phyloP scores from a whole-genome alignment of 2,888 invertebrate species.

The Phyllotreta cruciferae region DNA sequence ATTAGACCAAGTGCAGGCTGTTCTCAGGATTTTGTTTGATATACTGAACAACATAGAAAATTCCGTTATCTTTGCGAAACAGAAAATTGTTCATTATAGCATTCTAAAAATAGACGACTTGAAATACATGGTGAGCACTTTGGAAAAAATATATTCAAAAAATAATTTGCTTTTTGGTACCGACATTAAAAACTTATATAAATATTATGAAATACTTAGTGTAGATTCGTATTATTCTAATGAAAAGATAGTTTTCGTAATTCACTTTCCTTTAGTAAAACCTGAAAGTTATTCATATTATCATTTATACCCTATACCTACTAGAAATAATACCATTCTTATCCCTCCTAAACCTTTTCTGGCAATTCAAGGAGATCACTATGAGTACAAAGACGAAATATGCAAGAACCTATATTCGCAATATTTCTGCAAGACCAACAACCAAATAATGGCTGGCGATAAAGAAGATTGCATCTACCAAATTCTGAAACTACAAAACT shows the following conservation, averaged over 20 bases:
- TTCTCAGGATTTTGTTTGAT: neutral
- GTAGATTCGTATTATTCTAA: conserved; percentile 4
- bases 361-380: conserved; percentile 3
- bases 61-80: neutral
- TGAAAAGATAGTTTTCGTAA: neutral
- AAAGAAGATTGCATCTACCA: conserved; percentile 3
- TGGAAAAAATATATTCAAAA: neutral
- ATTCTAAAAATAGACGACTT: conserved; percentile 1
- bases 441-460: neutral
- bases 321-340: conserved; percentile 2
- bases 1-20: neutral
- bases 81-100: neutral
- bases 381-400: conserved; percentile 1
- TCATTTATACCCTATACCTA: conserved; percentile 2
- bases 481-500: neutral
- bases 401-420: neutral
- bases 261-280: neutral
- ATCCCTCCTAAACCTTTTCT: conserved; percentile 3
- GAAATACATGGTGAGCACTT: neutral
- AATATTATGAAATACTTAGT: conserved; percentile 1
- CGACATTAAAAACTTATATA: neutral
- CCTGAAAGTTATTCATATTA: conserved; percentile 2
- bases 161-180: neutral
- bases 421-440: neutral
- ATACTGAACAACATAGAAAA: conserved; percentile 1